A percentile compares a stretch with the other conserved stretches of the same genome.
These are phyloP conservation scores for Heliconius erato DNA, from an alignment of 2,888 invertebrate genomes.

Conservation along the genomic window DNA sequence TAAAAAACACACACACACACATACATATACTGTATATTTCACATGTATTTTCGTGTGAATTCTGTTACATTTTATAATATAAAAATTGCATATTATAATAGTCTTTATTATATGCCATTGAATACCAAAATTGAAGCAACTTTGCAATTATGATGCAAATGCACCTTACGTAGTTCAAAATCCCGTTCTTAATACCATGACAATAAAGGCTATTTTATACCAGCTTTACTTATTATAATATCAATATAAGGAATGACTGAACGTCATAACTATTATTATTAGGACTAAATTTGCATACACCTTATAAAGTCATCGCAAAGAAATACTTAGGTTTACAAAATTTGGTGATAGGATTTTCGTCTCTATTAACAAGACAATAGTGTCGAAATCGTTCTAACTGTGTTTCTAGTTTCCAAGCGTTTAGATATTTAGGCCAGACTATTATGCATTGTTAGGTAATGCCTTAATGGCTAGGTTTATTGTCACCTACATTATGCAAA, in stretches of 20 bases:
- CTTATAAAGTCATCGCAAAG: conserved; percentile 34
- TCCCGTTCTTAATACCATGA: neutral
- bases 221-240: neutral
- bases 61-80: neutral
- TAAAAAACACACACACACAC: neutral
- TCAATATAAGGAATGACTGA: conserved; percentile 24
- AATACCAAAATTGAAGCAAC: conserved; percentile 34
- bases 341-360: conserved; percentile 30
- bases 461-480: conserved; percentile 52
- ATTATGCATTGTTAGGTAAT: conserved; percentile 57
- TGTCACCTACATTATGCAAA: conserved; percentile 50
- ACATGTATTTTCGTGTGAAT: neutral
- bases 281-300: conserved; percentile 47
- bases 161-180: conserved; percentile 4
- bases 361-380: conserved; percentile 39
- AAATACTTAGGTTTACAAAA: conserved; percentile 9
- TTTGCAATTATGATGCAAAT: conserved; percentile 35
- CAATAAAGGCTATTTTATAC: conserved; percentile 12
- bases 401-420: conserved; percentile 44
- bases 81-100: conserved; percentile 22
- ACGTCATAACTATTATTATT: conserved; percentile 44
- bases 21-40: neutral
- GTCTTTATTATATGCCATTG: conserved; percentile 15
- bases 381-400: conserved; percentile 37
- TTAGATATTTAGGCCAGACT: conserved; percentile 55